Conservation (phyloP, 2,113 vertebrate genomes). For the Poecilia latipinna region DNA sequence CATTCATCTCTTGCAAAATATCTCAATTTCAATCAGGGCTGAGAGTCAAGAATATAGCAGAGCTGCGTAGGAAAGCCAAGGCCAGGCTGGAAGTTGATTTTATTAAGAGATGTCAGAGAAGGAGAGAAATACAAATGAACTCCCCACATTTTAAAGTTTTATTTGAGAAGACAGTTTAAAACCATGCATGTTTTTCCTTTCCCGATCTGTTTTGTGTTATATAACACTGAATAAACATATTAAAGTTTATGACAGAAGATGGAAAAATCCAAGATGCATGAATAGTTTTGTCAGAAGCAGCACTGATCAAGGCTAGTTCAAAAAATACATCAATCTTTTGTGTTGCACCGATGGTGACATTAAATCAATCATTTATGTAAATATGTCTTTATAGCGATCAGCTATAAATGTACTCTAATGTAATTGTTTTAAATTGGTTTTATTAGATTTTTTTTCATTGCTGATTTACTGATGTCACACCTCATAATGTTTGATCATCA, state of each 20-base stretch:
- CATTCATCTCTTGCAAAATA: not conserved
- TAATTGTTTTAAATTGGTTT: not conserved
- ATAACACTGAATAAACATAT: not conserved
- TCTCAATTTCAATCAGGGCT: not conserved
- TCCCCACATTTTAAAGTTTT: too few species aligned
- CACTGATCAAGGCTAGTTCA: not conserved
- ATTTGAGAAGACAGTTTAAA: too few species aligned
- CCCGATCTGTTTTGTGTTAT: not conserved
- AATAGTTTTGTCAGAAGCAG: not conserved
- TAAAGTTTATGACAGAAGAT: not conserved
- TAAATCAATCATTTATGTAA: not conserved
- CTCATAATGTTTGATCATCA: too few species aligned
- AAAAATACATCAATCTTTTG: not conserved
- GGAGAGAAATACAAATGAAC: too few species aligned
- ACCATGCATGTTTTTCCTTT: not conserved
- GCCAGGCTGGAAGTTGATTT: too few species aligned
- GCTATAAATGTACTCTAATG: not conserved
- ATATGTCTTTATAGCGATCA: not conserved
- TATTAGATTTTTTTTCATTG: not conserved
- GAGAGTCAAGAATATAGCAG: too few species aligned
- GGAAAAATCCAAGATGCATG: not conserved
- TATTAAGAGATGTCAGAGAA: too few species aligned
- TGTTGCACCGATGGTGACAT: not conserved
- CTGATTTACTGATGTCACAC: not conserved
- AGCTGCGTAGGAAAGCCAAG: too few species aligned